Evolutionary conservation across 2,888 invertebrate genomes (phyloP).

Genomic region (Lacanobia oleracea): DNA sequence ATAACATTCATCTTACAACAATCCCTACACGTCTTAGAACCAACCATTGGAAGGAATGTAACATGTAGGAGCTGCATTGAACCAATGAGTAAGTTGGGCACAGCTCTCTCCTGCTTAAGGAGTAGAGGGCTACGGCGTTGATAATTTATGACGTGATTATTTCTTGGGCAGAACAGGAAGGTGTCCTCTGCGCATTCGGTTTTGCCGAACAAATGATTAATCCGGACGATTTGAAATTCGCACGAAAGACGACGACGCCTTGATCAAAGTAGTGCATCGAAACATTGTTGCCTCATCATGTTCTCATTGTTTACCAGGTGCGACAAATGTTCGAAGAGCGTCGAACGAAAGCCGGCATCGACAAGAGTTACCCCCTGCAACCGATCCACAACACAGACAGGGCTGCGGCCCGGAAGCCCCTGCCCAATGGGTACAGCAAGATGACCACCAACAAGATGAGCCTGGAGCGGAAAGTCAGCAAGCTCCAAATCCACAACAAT

Average conservation of each 20-base stretch:
- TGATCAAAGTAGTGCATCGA: no score
- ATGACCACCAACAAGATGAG: slow-evolving; percentile 72
- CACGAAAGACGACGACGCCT: no score
- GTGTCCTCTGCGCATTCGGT: no score
- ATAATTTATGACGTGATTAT: no score
- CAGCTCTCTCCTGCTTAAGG: no score
- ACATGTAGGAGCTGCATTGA: no score
- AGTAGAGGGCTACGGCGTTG: no score
- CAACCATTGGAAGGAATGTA: no score
- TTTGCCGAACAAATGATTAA: no score
- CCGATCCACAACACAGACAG: slow-evolving; percentile 92
- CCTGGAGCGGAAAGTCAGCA: slow-evolving; percentile 75
- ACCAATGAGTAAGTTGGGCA: no score
- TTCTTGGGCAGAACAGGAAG: no score
- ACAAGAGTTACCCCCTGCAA: slow-evolving; percentile 95
- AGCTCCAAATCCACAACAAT: slow-evolving; percentile 70
- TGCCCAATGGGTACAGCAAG: slow-evolving; percentile 84
- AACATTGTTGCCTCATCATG: not conserved
- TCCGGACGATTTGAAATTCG: no score
- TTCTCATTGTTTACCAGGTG: slow-evolving; percentile 86
- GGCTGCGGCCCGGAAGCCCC: slow-evolving; percentile 73
- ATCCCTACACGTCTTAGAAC: not conserved
- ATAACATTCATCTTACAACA: not conserved
- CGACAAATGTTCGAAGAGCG: slow-evolving; percentile 97
- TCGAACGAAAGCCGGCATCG: slow-evolving; percentile 93